These are phyloP conservation scores for Diadema setosum DNA, from an alignment of 35 echinoderm and acorn worm genomes.

Conservation along the genomic window DNA sequence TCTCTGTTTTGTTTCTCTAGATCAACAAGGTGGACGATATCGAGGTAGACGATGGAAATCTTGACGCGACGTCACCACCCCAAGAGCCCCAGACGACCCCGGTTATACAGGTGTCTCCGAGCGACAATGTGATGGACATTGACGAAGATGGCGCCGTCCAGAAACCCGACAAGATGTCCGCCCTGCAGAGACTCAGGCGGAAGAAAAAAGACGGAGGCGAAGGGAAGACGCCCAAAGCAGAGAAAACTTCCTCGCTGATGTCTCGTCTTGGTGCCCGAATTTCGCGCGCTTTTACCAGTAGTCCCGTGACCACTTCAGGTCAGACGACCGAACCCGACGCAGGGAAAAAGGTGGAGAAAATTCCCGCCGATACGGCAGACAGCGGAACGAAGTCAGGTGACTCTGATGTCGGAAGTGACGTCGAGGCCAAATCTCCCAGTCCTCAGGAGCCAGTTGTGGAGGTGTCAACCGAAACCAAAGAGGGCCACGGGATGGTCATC, in stretches of 20 bases:
- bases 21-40: no score
- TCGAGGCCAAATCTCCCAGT: neutral
- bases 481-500: neutral
- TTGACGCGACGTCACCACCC: no score
- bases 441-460: neutral
- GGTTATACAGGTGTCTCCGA: no score
- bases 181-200: neutral
- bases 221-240: neutral
- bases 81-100: no score
- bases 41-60: no score
- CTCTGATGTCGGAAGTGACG: neutral
- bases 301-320: neutral
- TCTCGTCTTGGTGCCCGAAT: neutral
- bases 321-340: neutral
- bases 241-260: neutral
- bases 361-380: neutral
- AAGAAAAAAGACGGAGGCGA: neutral
- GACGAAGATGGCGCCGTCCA: neutral
- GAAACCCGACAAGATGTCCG: neutral
- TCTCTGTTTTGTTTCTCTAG: no score
- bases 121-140: neutral
- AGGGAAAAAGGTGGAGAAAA: no score
- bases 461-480: neutral
- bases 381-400: neutral
- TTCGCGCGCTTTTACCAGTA: neutral